Percentiles rank a stretch among this genome's conserved stretches.
Evolutionary conservation across 1,140 invertebrate genomes (phyloP).

Genomic region (Apocrypta bakeri): DNA sequence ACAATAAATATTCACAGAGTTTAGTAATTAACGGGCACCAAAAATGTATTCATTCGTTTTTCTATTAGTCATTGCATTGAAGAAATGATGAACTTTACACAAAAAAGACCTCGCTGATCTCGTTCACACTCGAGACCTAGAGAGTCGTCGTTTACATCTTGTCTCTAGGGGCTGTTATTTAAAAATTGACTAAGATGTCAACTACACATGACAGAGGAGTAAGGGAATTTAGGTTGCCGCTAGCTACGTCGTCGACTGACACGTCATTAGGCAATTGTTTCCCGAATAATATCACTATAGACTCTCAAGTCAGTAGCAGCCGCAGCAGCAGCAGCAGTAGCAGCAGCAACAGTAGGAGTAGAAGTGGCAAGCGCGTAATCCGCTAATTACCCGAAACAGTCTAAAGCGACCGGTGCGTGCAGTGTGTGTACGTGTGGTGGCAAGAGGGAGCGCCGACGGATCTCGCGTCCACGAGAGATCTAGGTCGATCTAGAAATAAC

Average conservation of each 20-base stretch:
- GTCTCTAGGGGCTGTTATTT: constrained; percentile 11
- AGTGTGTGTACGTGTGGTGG: not conserved
- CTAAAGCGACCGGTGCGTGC: constrained; percentile 61
- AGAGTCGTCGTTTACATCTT: not conserved
- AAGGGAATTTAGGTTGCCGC: constrained; percentile 9
- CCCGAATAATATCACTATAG: constrained; percentile 52
- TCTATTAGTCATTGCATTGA: not conserved
- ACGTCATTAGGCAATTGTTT: constrained; percentile 49
- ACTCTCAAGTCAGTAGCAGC: constrained; percentile 10
- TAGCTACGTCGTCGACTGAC: constrained; percentile 38
- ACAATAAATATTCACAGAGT: not conserved
- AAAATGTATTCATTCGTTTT: not conserved
- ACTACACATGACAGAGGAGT: not conserved
- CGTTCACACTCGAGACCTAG: not conserved
- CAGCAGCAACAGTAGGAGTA: constrained; percentile 40
- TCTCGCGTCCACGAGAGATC: constrained; percentile 63
- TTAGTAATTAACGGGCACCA: not conserved
- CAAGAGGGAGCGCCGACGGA: not conserved
- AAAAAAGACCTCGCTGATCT: not conserved
- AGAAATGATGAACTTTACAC: not conserved
- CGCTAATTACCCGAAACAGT: constrained; percentile 72
- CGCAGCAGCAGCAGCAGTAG: constrained; percentile 38
- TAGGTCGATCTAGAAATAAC: constrained; percentile 71
- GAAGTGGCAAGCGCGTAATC: constrained; percentile 61
- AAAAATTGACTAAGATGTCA: constrained; percentile 23